phyloP scores from a whole-genome alignment of 2,888 invertebrate genomes.

The Malacosoma neustria region DNA sequence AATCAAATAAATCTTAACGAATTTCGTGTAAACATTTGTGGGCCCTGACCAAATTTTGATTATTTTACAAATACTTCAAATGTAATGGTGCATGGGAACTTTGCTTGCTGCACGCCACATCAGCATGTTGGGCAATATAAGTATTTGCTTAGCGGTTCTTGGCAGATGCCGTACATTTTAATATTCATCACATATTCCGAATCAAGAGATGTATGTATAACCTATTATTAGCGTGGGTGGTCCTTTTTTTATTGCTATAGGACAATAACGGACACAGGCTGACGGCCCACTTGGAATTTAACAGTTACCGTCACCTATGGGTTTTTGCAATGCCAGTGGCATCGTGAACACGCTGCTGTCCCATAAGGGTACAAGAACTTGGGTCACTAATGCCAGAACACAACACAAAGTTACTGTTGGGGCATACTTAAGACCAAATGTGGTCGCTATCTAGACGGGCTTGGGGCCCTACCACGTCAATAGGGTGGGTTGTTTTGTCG shows the following conservation, averaged over 20 bases:
- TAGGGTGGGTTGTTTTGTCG: too few species aligned
- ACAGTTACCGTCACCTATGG: too few species aligned
- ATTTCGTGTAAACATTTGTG: slow-evolving; percentile 58
- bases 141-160: slow-evolving; percentile 53
- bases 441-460: too few species aligned
- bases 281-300: too few species aligned
- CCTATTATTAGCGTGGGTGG: not conserved
- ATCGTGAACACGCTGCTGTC: too few species aligned
- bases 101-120: slow-evolving; percentile 52
- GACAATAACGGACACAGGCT: too few species aligned
- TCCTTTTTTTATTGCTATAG: not conserved
- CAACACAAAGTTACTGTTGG: too few species aligned
- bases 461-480: too few species aligned
- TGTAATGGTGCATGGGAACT: slow-evolving; percentile 59
- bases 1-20: slow-evolving; percentile 65
- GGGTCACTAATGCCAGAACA: too few species aligned
- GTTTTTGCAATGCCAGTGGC: too few species aligned
- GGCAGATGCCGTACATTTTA: slow-evolving; percentile 34
- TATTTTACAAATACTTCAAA: slow-evolving; percentile 64
- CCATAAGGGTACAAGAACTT: too few species aligned
- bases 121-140: slow-evolving; percentile 44
- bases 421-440: too few species aligned
- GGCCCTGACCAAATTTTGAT: slow-evolving; percentile 40
- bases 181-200: slow-evolving; percentile 28
- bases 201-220: slow-evolving; percentile 13